phyloP scores from a whole-genome alignment of 1,140 invertebrate genomes.

The Brachystomella parvula region DNA sequence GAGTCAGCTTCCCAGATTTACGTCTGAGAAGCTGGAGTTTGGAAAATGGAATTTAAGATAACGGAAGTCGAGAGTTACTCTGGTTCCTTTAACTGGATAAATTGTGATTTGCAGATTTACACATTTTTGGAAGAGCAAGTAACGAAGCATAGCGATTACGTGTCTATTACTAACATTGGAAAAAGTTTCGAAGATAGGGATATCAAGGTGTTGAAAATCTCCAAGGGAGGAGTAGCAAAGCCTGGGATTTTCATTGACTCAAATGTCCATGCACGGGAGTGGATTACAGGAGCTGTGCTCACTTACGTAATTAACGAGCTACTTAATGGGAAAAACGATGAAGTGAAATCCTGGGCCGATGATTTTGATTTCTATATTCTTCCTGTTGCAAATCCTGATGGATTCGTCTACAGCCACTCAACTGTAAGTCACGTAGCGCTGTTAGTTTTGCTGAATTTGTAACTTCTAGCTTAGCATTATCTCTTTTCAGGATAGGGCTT shows the following conservation, averaged over 20 bases:
- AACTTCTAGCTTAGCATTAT: background rate
- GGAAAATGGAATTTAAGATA: too few species aligned
- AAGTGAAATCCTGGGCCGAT: conserved; percentile 39
- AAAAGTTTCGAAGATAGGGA: conserved; percentile 43
- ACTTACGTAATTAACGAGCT: conserved; percentile 51
- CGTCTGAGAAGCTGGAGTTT: too few species aligned
- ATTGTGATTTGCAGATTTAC: conserved; percentile 46
- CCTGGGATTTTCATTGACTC: conserved; percentile 44
- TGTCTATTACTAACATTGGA: conserved; percentile 43
- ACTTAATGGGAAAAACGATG: conserved; percentile 34
- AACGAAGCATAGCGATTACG: conserved; percentile 41
- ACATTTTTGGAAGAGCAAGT: conserved; percentile 45
- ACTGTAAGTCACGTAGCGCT: conserved; percentile 11
- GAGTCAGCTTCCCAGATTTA: too few species aligned
- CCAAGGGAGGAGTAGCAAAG: conserved; percentile 15
- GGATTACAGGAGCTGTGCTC: conserved; percentile 65
- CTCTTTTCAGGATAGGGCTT: conserved; percentile 46
- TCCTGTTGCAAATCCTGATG: conserved; percentile 56
- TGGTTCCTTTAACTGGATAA: too few species aligned
- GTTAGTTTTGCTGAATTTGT: background rate
- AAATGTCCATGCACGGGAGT: conserved; percentile 53
- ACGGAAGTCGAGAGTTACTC: too few species aligned
- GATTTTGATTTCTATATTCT: conserved; percentile 49
- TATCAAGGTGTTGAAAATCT: conserved; percentile 45
- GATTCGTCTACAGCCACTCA: conserved; percentile 42